Base-by-base conservation (phyloP, 2,888 invertebrate species). In the Drosophila phalerata region DNA sequence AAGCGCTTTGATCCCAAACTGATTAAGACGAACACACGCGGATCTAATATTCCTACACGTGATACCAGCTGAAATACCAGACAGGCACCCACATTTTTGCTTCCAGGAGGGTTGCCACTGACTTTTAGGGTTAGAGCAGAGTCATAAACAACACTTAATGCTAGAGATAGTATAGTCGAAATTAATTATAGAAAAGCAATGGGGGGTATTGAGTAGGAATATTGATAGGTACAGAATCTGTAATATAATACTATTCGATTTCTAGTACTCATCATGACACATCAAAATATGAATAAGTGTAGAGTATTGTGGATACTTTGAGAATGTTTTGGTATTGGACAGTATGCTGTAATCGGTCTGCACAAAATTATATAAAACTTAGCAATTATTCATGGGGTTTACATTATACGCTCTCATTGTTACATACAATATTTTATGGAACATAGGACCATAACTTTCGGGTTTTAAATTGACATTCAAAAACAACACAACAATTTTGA, bases 1-100 rank as follows among this genome's bases (percentile, higher is more conserved):
- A 38, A 37, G 37, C 28, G 11, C 19, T 22, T 6, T 40, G 49
- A 57, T 30, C 15, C 25, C 43, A 53, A 19, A 53, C 40, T 32
- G 22, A 37, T 19, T 45, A 43, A 13, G 19, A 19, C 17, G 1
- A 10, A 10, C 28, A 42, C 25, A 42, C 32, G 42, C 13, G 51
- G 32, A 10, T 25, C 15, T 42, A 9, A 22, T 25, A 15, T n/a
- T 52, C 51, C 13, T n/a, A 4, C 17, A 43, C 3, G 10, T 11
- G 9, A 38, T 38, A 58, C 48, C 48, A 37, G 2, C 17, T 1
- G 0, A 9, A 17, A 9, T 40, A 15, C 19, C 30, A 28, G 47
- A 47, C 28, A 38, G 8, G 32, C 51, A 40, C 30, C 19, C 51
- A 32, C 30, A 10, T n/a, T 1, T 11, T 11, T 45, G 43, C 8